Evolutionary conservation across 2,888 invertebrate genomes (phyloP).

Genomic region (Metopia argyrocephala): DNA sequence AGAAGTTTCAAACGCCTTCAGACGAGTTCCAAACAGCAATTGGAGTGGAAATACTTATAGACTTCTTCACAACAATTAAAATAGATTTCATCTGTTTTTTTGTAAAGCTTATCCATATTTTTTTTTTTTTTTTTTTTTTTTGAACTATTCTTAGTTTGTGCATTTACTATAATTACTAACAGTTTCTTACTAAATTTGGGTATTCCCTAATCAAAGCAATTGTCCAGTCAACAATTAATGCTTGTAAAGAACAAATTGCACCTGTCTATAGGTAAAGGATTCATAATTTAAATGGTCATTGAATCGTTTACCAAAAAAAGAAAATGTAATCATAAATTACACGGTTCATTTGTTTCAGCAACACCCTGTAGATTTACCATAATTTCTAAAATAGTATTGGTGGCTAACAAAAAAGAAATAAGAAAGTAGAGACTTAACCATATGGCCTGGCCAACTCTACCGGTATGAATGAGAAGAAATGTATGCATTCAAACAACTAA

Average conservation of each 20-base stretch:
- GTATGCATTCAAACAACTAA: constrained; percentile 40
- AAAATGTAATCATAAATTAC: constrained; percentile 31
- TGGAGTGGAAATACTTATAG: too few species aligned
- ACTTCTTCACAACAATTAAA: too few species aligned
- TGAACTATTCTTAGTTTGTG: too few species aligned
- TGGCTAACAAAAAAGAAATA: neutral
- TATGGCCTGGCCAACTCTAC: constrained; percentile 43
- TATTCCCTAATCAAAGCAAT: too few species aligned
- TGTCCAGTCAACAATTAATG: neutral
- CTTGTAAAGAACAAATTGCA: constrained; percentile 11
- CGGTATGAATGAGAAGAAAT: neutral
- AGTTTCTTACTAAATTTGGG: too few species aligned
- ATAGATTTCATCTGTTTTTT: too few species aligned
- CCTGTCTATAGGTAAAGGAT: constrained; percentile 52
- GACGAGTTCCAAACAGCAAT: too few species aligned
- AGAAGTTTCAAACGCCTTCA: too few species aligned
- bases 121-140: too few species aligned
- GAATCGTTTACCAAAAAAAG: neutral
- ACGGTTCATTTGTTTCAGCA: constrained; percentile 58
- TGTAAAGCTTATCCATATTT: too few species aligned
- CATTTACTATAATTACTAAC: too few species aligned
- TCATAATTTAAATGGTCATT: neutral
- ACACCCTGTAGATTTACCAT: constrained; percentile 49
- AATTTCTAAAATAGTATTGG: neutral
- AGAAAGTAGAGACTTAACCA: constrained; percentile 19